Conservation (phyloP, 1,140 invertebrate species). For the Cydia strobilella region DNA sequence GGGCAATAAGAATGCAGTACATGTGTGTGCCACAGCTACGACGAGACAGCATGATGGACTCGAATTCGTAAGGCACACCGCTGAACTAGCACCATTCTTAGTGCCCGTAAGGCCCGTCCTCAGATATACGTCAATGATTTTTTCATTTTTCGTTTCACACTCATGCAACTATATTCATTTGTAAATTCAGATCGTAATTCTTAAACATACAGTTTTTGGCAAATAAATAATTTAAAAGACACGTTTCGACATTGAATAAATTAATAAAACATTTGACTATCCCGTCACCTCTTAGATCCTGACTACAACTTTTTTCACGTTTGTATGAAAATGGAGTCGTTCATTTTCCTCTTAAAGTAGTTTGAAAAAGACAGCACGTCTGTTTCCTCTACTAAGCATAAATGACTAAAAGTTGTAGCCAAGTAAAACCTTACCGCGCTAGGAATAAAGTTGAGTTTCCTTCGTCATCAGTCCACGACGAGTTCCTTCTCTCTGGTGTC, state of each 20-base stretch:
- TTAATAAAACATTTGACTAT: conserved; percentile 19
- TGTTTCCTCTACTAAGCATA: no score
- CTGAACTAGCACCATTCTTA: no score
- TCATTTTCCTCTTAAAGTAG: no score
- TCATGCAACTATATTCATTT: background rate
- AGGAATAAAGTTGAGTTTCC: conserved; percentile 30
- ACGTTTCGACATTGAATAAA: background rate
- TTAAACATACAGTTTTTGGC: background rate
- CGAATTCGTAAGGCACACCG: no score
- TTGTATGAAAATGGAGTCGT: no score
- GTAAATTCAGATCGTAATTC: background rate
- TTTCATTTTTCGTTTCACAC: background rate
- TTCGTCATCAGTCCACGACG: conserved; percentile 55
- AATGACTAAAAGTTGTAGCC: no score
- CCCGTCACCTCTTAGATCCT: background rate
- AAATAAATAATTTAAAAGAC: conserved; percentile 4
- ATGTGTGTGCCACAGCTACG: no score
- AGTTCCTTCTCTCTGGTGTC: conserved; percentile 39
- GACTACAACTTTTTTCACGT: background rate
- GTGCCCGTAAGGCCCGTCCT: no score
- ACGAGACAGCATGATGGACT: no score
- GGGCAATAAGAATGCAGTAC: no score
- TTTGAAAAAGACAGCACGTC: no score
- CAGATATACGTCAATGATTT: no score
- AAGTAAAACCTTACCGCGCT: conserved; percentile 5